Percentiles rank a stretch among this genome's conserved stretches.
phyloP scores from a whole-genome alignment of 2,888 invertebrate genomes.

The Noctua janthina region DNA sequence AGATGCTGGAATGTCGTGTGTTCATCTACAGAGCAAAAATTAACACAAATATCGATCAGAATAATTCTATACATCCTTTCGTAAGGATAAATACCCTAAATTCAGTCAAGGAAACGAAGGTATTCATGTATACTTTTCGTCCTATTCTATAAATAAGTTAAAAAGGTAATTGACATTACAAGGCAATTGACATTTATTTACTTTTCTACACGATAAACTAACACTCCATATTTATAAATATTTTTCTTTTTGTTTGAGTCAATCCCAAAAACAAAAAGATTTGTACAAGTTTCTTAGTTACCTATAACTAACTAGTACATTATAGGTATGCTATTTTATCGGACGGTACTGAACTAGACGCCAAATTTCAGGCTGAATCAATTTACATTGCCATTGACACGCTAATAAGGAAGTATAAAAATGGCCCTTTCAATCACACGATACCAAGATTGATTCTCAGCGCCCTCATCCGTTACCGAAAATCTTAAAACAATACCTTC shows the following conservation, averaged over 20 bases:
- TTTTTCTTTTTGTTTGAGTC: background rate
- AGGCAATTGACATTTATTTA: background rate
- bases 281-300: background rate
- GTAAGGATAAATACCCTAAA: slow-evolving; percentile 78
- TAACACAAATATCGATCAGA: slow-evolving; percentile 83
- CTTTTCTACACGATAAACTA: background rate
- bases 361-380: background rate
- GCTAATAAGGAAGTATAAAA: background rate
- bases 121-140: slow-evolving; percentile 41
- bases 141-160: background rate
- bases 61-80: slow-evolving; percentile 88
- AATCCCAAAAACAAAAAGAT: background rate
- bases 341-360: background rate
- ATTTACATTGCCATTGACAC: background rate
- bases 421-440: background rate
- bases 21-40: slow-evolving; percentile 93
- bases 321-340: background rate
- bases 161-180: background rate
- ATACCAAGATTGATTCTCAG: background rate
- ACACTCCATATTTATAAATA: background rate
- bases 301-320: background rate
- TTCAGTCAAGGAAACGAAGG: slow-evolving; percentile 76
- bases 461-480: background rate
- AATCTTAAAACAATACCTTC: background rate
- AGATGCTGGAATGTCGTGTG: slow-evolving; percentile 91